Conservation (phyloP, 2,113 vertebrate genomes). For the Microtus richardsoni region DNA sequence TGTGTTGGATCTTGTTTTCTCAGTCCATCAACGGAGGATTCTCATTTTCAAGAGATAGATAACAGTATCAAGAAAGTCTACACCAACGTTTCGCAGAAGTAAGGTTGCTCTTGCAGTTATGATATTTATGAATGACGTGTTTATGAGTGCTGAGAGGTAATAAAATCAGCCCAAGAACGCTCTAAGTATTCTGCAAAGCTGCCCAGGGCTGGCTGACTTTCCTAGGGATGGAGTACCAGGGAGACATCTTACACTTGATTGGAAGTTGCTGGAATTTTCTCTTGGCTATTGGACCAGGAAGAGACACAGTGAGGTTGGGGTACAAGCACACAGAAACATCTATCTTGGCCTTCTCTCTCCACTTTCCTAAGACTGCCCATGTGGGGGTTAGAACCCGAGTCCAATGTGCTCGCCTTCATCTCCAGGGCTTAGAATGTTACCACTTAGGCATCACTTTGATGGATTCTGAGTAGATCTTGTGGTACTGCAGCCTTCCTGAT, state of each 20-base stretch:
- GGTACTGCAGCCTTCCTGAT: neutral
- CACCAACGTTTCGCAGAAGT: neutral
- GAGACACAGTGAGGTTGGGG: neutral
- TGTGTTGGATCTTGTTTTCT: constrained; percentile 28
- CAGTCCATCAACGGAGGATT: neutral
- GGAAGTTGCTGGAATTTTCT: constrained; percentile 16
- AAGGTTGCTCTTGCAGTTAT: constrained; percentile 26
- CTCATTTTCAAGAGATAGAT: neutral
- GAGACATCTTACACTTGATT: neutral
- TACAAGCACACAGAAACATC: neutral
- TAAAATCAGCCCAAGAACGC: neutral
- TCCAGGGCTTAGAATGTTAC: neutral
- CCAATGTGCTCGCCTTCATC: neutral
- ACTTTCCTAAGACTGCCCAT: neutral
- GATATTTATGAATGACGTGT: constrained; percentile 29
- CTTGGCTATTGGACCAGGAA: neutral
- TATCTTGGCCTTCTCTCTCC: neutral
- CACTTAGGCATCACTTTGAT: neutral
- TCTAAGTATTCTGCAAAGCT: neutral
- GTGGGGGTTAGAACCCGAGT: neutral
- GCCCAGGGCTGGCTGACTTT: neutral
- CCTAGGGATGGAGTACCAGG: neutral
- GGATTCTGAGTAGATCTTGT: neutral
- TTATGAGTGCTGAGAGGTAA: constrained; percentile 12
- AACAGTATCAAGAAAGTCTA: neutral